Percentiles rank a stretch among this genome's conserved stretches.
These are phyloP conservation scores for Procavia capensis DNA, from an alignment of 2,113 vertebrate genomes.

Conservation along the genomic window DNA sequence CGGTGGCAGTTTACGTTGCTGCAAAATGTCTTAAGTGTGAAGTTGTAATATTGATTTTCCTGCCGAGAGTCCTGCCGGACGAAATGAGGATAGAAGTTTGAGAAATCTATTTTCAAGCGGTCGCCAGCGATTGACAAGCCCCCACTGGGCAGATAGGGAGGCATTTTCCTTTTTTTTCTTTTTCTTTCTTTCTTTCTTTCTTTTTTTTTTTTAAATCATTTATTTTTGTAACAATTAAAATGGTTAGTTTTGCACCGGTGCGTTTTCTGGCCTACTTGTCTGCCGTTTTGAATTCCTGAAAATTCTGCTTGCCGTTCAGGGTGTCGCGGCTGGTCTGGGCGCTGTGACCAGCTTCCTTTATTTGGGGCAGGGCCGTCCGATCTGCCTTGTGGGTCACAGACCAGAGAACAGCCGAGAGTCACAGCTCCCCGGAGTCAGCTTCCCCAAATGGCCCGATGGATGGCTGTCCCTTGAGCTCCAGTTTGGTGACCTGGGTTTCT, in stretches of 20 bases:
- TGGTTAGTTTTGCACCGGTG: constrained; percentile 73
- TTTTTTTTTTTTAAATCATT: not conserved
- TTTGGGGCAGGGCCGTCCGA: not conserved
- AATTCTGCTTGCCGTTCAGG: constrained; percentile 22
- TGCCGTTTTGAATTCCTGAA: constrained; percentile 49
- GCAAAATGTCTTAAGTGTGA: constrained; percentile 75
- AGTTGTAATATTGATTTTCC: constrained; percentile 86
- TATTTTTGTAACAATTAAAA: constrained; percentile 75
- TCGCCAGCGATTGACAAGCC: constrained; percentile 80
- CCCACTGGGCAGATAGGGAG: constrained; percentile 50
- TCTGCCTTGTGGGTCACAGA: not conserved
- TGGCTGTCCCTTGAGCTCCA: constrained; percentile 32
- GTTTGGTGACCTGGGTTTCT: constrained; percentile 12
- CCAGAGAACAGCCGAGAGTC: not conserved
- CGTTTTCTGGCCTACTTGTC: constrained; percentile 42
- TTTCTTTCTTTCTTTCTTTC: no score
- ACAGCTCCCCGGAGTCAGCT: not conserved
- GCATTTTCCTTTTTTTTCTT: not conserved
- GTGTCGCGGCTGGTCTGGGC: accelerated
- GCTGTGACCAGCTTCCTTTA: not conserved
- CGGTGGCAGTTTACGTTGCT: constrained; percentile 43
- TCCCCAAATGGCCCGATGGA: constrained; percentile 14
- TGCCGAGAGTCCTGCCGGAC: constrained; percentile 69
- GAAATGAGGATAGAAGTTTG: constrained; percentile 81
- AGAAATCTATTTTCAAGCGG: constrained; percentile 81